Conservation (phyloP, 2,888 invertebrate genomes). For the Calameuta filiformis region DNA sequence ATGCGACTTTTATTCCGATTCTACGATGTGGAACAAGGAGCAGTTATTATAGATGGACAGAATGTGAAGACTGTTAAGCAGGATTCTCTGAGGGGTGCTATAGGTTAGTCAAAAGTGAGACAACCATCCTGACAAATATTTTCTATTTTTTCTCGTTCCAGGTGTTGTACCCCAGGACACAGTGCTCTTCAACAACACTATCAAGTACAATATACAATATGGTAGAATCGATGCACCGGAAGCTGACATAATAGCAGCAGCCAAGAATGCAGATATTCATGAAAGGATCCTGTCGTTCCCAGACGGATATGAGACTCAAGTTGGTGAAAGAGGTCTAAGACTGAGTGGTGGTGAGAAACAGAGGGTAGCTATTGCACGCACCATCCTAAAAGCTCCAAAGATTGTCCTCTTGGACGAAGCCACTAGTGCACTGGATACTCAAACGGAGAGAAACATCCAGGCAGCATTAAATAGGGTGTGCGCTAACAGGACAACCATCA, state of each 20-base stretch:
- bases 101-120: slow-evolving; percentile 66
- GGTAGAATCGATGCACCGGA: slow-evolving; percentile 83
- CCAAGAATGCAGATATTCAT: slow-evolving; percentile 94
- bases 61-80: slow-evolving; percentile 89
- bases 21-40: slow-evolving; percentile 92
- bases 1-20: slow-evolving; percentile 95
- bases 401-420: slow-evolving; percentile 96
- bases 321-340: slow-evolving; percentile 93
- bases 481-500: slow-evolving; percentile 88
- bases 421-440: slow-evolving; percentile 94
- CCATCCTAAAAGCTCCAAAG: slow-evolving; percentile 90
- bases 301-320: slow-evolving; percentile 86
- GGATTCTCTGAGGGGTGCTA: slow-evolving; percentile 82
- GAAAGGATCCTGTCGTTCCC: slow-evolving; percentile 92
- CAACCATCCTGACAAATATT: neutral
- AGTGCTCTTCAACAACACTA: slow-evolving; percentile 92
- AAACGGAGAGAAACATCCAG: slow-evolving; percentile 81
- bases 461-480: slow-evolving; percentile 82
- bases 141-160: slow-evolving; percentile 26
- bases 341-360: slow-evolving; percentile 98
- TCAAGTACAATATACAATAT: slow-evolving; percentile 95
- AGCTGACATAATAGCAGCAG: slow-evolving; percentile 88
- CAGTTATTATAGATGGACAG: slow-evolving; percentile 88
- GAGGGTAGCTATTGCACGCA: slow-evolving; percentile 95
- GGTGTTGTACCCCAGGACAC: slow-evolving; percentile 97